Conservation (phyloP, 2,888 invertebrate species). For the Megamerina dolium region DNA sequence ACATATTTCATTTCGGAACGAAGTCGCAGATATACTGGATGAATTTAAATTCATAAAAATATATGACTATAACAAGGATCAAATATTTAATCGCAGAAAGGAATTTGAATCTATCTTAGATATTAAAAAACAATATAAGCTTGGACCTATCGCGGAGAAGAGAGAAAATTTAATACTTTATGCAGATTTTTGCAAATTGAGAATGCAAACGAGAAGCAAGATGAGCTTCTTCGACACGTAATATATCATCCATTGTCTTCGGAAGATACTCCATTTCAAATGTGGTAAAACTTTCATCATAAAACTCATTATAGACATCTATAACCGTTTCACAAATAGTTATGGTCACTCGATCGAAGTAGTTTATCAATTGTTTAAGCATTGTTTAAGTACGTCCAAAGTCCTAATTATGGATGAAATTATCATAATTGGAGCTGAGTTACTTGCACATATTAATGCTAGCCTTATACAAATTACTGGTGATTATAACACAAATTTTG, state of each 20-base stretch:
- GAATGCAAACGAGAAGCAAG: slow-evolving; percentile 23
- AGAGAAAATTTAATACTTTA: slow-evolving; percentile 26
- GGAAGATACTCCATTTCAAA: slow-evolving; percentile 18
- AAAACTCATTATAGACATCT: too few relatives aligned
- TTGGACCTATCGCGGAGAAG: slow-evolving; percentile 27
- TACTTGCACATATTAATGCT: slow-evolving; percentile 30
- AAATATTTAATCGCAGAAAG: slow-evolving; percentile 18
- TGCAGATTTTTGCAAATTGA: slow-evolving; percentile 21
- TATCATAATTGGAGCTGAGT: slow-evolving; percentile 37
- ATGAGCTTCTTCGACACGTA: slow-evolving; percentile 21
- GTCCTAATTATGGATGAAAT: slow-evolving; percentile 39
- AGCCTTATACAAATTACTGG: too few relatives aligned
- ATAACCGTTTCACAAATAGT: too few relatives aligned
- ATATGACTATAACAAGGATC: too few relatives aligned
- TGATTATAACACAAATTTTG: slow-evolving; percentile 30
- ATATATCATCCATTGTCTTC: slow-evolving; percentile 16
- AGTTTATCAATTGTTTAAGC: slow-evolving; percentile 18
- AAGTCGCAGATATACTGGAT: slow-evolving; percentile 16
- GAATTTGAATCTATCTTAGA: slow-evolving; percentile 30
- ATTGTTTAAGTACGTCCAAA: slow-evolving; percentile 22
- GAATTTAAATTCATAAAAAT: too few relatives aligned
- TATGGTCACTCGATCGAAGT: slow-evolving; percentile 30
- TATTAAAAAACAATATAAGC: slow-evolving; percentile 28
- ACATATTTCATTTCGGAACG: slow-evolving; percentile 30
- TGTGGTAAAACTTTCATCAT: slow-evolving; percentile 39